These are phyloP conservation scores for Alethe diademata DNA, from an alignment of 2,113 vertebrate genomes.

Conservation along the genomic window DNA sequence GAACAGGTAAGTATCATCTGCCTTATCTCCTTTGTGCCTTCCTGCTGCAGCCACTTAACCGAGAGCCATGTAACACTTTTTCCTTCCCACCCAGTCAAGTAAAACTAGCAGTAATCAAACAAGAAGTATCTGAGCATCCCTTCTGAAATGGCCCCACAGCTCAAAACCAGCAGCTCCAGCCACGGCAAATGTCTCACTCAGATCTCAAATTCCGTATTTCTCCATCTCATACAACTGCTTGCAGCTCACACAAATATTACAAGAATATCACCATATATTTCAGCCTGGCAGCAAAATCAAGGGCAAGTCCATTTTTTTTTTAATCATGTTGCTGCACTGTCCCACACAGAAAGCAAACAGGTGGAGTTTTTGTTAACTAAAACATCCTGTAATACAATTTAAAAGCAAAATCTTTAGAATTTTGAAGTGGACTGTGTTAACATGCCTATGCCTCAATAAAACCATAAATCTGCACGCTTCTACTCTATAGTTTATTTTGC, in stretches of 20 bases:
- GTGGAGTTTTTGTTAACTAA: neutral
- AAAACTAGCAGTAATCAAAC: neutral
- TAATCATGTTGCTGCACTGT: neutral
- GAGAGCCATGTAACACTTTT: neutral
- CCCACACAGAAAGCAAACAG: slow-evolving; percentile 20
- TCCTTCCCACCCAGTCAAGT: neutral
- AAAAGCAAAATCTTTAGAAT: slow-evolving; percentile 56
- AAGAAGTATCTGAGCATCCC: neutral
- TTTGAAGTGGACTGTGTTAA: slow-evolving; percentile 65
- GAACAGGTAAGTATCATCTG: neutral
- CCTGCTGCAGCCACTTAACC: neutral
- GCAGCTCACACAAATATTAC: neutral
- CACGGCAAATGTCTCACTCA: neutral
- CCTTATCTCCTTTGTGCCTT: neutral
- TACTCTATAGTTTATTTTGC: neutral
- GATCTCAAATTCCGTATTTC: neutral
- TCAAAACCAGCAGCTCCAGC: neutral
- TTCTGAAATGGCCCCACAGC: neutral
- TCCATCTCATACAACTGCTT: neutral
- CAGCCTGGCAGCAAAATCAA: slow-evolving; percentile 50
- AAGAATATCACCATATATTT: slow-evolving; percentile 24
- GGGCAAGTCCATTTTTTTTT: neutral
- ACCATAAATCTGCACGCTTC: slow-evolving; percentile 73
- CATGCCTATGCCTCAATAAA: slow-evolving; percentile 75
- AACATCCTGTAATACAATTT: slow-evolving; percentile 67